Percentiles rank a stretch among this genome's conserved stretches.
Conservation (phyloP, 2,888 invertebrate genomes). For the Brachynemurus nebulosus region DNA sequence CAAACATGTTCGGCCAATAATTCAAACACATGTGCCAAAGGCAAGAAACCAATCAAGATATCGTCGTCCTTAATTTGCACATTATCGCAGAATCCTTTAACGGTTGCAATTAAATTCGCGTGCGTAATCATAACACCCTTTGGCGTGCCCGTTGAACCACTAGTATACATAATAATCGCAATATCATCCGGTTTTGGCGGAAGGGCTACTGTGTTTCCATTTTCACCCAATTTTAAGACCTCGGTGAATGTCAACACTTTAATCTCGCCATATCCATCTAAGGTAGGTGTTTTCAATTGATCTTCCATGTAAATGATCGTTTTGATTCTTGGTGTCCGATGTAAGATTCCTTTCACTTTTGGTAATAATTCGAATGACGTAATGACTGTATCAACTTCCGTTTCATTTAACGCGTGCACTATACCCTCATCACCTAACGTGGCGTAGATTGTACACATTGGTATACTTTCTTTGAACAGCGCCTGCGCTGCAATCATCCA, state of each 20-base stretch:
- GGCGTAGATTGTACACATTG: constrained; percentile 93
- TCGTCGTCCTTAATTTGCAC: constrained; percentile 60
- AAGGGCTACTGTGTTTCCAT: constrained; percentile 24
- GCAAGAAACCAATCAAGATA: constrained; percentile 86
- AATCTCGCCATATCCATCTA: constrained; percentile 45
- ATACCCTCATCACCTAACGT: constrained; percentile 95
- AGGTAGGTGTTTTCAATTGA: constrained; percentile 58
- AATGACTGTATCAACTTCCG: constrained; percentile 85
- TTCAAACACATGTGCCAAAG: constrained; percentile 94
- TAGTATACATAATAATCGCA: constrained; percentile 98
- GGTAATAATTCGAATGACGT: constrained; percentile 85
- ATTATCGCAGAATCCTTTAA: constrained; percentile 68
- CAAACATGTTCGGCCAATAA: constrained; percentile 82
- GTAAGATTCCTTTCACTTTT: constrained; percentile 70
- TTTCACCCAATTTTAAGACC: constrained; percentile 42
- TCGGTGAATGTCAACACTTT: constrained; percentile 61
- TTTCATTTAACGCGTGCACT: constrained; percentile 92
- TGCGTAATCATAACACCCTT: constrained; percentile 81
- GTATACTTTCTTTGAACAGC: constrained; percentile 86
- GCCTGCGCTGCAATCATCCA: constrained; percentile 97
- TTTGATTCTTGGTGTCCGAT: constrained; percentile 57
- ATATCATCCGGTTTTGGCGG: constrained; percentile 61
- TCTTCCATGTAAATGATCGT: constrained; percentile 81
- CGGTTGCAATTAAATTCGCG: constrained; percentile 64
- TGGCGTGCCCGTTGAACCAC: constrained; percentile 91